Evolutionary conservation across 2,797 vertebrate species (phyloP), one percentile per base, ranked within the genome.

Genomic region (Microctenopoma stevenorrisi): DNA sequence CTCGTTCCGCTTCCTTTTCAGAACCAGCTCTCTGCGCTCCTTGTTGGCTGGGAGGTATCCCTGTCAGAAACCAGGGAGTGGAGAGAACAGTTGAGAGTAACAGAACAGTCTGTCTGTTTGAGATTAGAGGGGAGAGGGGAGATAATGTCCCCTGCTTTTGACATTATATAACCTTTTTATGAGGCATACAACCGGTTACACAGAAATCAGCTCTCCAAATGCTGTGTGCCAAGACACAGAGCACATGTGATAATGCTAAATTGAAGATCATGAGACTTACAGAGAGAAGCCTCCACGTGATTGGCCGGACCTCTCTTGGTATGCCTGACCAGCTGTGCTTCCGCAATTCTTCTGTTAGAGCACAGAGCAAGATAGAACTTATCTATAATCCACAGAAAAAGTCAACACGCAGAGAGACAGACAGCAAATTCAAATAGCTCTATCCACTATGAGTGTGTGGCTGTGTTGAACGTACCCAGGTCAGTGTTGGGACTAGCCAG

Each of bases 261-360:
- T 11, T 40, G 30, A 46, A 64, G 33, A 44, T 53, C 33, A 43
- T 33, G 40, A 48, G 11, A 94, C 97, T 97, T 85, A 99, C 98
- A 85, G 97, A 98, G 58, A 99, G 93, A 51, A 99, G 97, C 73
- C 97, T 96, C 98, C 98, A 99, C 0, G 98, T 99, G 87, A 98
- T 92, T 0, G 98, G 97, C 4, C 98, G 96, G 28, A 99, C 96
- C 75, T 98, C 97, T 70, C 96, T 92, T 35, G 97, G 98, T 71
- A 98, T 96, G 1, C 97, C 98, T 2, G 98, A 97, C 98, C 98
- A 99, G 92, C 98, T 99, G 92, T 95, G 97, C 71, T 96, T 98
- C 83, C 97, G 96, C 76, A 99, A 92, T 81, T 98, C 98, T 88
- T 99, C 98, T 99, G 93, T 57, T 71, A 78, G 7, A 61, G 33